phyloP scores from a whole-genome alignment of 2,797 vertebrate species.

The Apogon talboti region DNA sequence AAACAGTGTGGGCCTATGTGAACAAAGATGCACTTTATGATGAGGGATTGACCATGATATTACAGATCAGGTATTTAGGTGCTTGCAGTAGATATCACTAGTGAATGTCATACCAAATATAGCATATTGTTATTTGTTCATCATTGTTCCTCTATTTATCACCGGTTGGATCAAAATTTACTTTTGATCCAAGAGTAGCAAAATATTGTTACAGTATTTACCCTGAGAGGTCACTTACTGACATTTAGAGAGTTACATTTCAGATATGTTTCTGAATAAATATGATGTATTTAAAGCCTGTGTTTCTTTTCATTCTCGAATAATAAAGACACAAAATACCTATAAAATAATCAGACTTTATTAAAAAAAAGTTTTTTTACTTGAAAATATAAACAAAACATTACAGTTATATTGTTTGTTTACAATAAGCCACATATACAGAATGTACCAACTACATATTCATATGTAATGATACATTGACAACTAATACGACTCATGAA shows the following conservation, averaged over 20 bases:
- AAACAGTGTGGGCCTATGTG: conserved; percentile 34
- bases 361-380: conserved; percentile 57
- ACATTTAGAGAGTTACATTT: conserved; percentile 48
- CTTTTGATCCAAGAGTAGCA: conserved; percentile 72
- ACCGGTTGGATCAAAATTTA: conserved; percentile 47
- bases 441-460: conserved; percentile 13
- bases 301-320: conserved; percentile 12
- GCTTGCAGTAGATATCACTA: conserved; percentile 67
- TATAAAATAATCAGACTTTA: background rate
- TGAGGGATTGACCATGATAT: conserved; percentile 47
- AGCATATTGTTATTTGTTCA: conserved; percentile 44
- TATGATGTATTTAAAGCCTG: conserved; percentile 47
- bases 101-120: conserved; percentile 71
- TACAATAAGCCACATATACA: conserved; percentile 36
- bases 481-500: background rate
- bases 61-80: conserved; percentile 50
- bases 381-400: conserved; percentile 53
- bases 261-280: conserved; percentile 77
- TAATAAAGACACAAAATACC: background rate
- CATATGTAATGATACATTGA: conserved; percentile 23
- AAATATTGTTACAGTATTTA: conserved; percentile 55
- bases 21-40: conserved; percentile 76
- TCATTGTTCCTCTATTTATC: conserved; percentile 55
- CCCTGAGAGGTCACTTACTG: conserved; percentile 41
- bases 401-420: conserved; percentile 6